phyloP scores from a whole-genome alignment of 1,140 invertebrate species.

The Carposina sasakii region DNA sequence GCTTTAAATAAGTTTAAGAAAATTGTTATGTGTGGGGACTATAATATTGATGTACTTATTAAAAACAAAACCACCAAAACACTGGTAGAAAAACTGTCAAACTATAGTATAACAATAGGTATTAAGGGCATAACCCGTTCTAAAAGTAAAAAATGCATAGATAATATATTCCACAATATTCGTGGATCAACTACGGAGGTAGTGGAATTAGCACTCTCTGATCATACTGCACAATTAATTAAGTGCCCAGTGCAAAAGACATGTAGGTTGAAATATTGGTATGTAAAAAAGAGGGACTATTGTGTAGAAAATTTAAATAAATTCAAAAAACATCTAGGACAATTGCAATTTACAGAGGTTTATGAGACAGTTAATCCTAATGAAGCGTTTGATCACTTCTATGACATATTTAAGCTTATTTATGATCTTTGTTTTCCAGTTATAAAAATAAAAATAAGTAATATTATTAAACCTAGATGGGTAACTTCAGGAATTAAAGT shows the following conservation, averaged over 20 bases:
- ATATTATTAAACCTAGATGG: background rate
- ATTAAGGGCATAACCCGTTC: background rate
- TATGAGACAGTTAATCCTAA: background rate
- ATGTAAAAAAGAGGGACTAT: background rate
- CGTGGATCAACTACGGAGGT: background rate
- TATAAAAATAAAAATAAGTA: background rate
- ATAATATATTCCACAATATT: slow-evolving; percentile 1
- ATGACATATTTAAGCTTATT: background rate
- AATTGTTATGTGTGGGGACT: slow-evolving; percentile 4
- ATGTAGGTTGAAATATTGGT: background rate
- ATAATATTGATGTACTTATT: slow-evolving; percentile 2
- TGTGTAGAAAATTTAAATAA: background rate
- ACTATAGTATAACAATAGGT: background rate
- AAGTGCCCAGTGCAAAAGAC: slow-evolving; percentile 1
- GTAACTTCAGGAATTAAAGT: background rate
- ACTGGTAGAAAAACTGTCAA: background rate
- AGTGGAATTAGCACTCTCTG: background rate
- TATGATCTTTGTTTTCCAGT: slow-evolving; percentile 1
- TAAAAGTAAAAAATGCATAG: background rate
- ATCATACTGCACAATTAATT: slow-evolving; percentile 3
- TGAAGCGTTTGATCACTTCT: background rate
- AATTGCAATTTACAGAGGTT: background rate
- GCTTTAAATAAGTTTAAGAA: too few species aligned
- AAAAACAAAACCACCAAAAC: background rate
- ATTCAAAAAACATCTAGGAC: background rate